Evolutionary conservation across 2,888 invertebrate genomes (phyloP).

Genomic region (Meliscaeva auricollis): DNA sequence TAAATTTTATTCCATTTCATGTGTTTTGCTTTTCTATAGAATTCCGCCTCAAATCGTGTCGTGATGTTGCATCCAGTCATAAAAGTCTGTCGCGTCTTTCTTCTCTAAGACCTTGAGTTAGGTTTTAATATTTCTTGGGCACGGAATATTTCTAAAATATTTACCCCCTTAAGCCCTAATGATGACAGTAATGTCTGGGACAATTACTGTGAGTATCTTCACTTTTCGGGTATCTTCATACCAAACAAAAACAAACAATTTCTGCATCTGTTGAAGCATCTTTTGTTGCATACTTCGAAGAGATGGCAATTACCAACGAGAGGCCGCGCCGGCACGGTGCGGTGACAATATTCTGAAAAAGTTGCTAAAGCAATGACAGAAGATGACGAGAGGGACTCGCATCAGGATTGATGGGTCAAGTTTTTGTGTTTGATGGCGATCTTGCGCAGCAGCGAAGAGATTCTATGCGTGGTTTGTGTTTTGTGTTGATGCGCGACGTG

Average conservation of each 20-base stretch:
- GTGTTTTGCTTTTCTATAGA: slow-evolving; percentile 18
- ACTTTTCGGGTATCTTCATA: slow-evolving; percentile 3
- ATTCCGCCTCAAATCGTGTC: slow-evolving; percentile 47
- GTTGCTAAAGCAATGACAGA: slow-evolving; percentile 29
- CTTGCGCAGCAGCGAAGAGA: slow-evolving; percentile 27
- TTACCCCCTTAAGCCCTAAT: slow-evolving; percentile 47
- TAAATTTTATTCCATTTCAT: slow-evolving; percentile 63
- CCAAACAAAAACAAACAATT: not conserved
- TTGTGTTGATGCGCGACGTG: slow-evolving; percentile 57
- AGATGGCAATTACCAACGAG: slow-evolving; percentile 52
- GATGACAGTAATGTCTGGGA: slow-evolving; percentile 65
- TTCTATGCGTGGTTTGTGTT: slow-evolving; percentile 23
- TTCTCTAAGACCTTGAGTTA: slow-evolving; percentile 29
- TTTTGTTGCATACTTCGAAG: slow-evolving; percentile 55
- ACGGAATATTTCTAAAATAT: slow-evolving; percentile 58
- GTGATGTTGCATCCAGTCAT: slow-evolving; percentile 21
- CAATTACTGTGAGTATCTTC: slow-evolving; percentile 46
- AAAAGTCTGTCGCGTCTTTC: slow-evolving; percentile 7
- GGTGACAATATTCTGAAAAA: slow-evolving; percentile 34
- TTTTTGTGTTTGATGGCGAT: slow-evolving; percentile 36
- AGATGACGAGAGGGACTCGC: slow-evolving; percentile 51
- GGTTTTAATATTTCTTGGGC: slow-evolving; percentile 35
- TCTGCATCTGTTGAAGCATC: slow-evolving; percentile 60
- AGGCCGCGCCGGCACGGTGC: too few relatives aligned
- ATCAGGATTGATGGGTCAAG: slow-evolving; percentile 70